Evolutionary conservation across 2,888 invertebrate species (phyloP).

Genomic region (Drosophila nigritarsus): DNA sequence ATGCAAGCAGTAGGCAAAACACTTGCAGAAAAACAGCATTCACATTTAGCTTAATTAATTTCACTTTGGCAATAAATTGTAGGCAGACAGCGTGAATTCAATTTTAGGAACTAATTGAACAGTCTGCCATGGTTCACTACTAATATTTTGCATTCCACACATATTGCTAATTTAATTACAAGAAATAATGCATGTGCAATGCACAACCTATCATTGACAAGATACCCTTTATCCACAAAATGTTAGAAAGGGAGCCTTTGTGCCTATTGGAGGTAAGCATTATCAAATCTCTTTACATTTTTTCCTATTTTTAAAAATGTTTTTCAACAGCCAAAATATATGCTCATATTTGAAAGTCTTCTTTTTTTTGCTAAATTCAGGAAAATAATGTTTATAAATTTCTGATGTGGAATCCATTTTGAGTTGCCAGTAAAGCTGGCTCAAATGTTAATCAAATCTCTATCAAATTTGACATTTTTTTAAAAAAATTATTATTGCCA

Average conservation of each 20-base stretch:
- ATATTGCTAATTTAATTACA: conserved; percentile 5
- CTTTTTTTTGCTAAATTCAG: background rate
- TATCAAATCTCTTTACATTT: background rate
- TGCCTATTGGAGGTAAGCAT: no score
- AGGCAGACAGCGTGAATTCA: background rate
- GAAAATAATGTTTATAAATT: background rate
- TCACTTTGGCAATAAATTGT: background rate
- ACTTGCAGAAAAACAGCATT: background rate
- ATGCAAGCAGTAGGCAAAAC: background rate
- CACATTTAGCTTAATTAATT: background rate
- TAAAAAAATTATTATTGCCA: background rate
- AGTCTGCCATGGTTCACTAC: background rate
- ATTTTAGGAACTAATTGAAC: background rate
- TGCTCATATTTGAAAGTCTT: background rate
- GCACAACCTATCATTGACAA: background rate
- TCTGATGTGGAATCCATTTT: background rate
- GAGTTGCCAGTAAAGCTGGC: no score
- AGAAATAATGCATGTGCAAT: background rate
- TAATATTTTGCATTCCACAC: background rate
- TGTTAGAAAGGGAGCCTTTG: background rate
- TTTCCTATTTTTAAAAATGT: background rate
- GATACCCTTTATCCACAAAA: background rate
- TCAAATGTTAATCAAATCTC: background rate
- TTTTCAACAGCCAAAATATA: background rate
- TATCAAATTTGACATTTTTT: background rate